Base-by-base conservation (phyloP, 1,140 invertebrate species). In the Penaeus vannamei region DNA sequence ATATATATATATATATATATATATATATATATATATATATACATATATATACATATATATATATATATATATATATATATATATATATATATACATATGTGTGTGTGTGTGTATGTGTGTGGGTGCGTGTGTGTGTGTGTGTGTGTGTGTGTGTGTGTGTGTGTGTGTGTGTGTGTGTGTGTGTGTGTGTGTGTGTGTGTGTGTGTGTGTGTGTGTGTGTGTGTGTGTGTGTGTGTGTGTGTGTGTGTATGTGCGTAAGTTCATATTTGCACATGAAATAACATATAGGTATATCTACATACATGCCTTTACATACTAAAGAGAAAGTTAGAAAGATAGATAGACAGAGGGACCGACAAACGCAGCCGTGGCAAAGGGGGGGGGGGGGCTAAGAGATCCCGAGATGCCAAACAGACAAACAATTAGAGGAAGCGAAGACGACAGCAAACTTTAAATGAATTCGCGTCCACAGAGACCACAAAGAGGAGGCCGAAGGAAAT, bases 11-110 rank as follows among this genome's bases (percentile, higher is more conserved):
- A 5, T 36, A 5, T 36, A 5, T 36, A 5, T 53, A 20, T 79
- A 26, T 59, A 53, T 82, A n/a, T 82, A n/a, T 82, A 53, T 82
- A 5, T 23, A 23, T 72, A n/a, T 72, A n/a, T 69, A 69, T 69
- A 69, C 23, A 23, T 69, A 23, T 69, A 14, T 69, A 23, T 69
- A 23, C 23, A n/a, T 72, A n/a, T 0, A n/a, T 72, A 72, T 72
- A 72, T 72, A 72, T n/a, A 22, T n/a, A 72, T 72, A 72, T n/a
- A 22, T 72, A 72, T n/a, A 72, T 72, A 66, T 66, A 66, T 72
- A 72, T 72, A 72, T 72, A 72, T 72, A 72, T 23, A 72, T 72
- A 72, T 72, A 72, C 26, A 72, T 72, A 72, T 26, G 32, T 69
- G 23, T 69, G n/a, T 26, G n/a, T 72, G n/a, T 1, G n/a, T 22